Evolutionary conservation across 1,140 invertebrate species (phyloP), one percentile per base, ranked within the genome.

Genomic region (Lasaia peninsularis): DNA sequence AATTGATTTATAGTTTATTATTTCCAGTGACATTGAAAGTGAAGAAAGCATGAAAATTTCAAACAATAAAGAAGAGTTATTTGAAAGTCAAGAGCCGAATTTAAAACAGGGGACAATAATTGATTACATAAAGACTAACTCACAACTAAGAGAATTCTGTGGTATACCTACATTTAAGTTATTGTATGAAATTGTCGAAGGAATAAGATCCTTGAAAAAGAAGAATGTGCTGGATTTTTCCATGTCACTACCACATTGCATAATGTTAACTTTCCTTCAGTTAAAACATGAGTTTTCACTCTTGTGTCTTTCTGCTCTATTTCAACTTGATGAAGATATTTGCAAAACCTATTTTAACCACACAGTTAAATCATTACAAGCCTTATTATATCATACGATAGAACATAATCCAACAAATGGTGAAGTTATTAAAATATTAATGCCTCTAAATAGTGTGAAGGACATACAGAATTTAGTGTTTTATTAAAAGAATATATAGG

Each of bases 271-370:
- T 0, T 18, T 44, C 10, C 14, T 44, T 18, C 16, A 44, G 40
- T 20, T 44, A 40, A 40, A 12, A 40, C 37, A 16, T 18, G 16
- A 40, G 8, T 16, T 40, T 5, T 40, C 37, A 18, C 37, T 40
- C 14, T 14, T 18, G 16, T 40, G 37, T 40, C 37, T 40, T 18
- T 40, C 37, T 40, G 37, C 37, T 16, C 16, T 40, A 40, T 40
- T 40, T 40, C 37, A 40, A 18, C 16, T 40, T 10, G 16, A 40
- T 18, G 37, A 40, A 18, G 37, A 40, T 40, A 16, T 40, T 40
- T 40, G 37, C 37, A 40, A 40, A 40, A 18, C 37, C 16, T 40
- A 40, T 40, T 40, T 40, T 7, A 40, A 40, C 16, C 37, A 40
- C 2, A 40, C 37, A 2, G 2, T 40, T 40, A 18, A 40, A 16